Base-by-base conservation (phyloP, 2,113 vertebrate genomes). In the Hippocampus comes region DNA sequence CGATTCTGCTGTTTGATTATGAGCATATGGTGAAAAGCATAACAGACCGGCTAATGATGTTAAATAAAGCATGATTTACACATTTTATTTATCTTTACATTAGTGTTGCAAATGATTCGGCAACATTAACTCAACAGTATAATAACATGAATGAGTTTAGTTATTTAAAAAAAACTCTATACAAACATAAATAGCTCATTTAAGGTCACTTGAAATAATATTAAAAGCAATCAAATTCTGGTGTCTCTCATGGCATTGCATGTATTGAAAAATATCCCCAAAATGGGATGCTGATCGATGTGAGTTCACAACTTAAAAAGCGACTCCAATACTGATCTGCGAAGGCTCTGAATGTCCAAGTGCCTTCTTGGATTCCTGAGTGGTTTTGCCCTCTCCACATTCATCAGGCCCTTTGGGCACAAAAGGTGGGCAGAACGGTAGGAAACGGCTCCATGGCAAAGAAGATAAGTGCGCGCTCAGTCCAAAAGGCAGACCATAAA, bases 401-500 rank as follows among this genome's bases (percentile, higher is more conserved):
- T 49, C 69, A 4, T 77, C 74, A 48, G 75, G 21, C 53, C 69
- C 2, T 0, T 4, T 20, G 3, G 81, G 5, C 25, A 55, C 73
- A 18, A 53, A 73, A 23, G 83, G 86, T n/a, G 96, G 96, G 78
- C 95, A 98, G 87, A 94, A 92, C 0, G 95, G 97, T 5, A 98
- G 75, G 75, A 85, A 89, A 5, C 0, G 89, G 68, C 92, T 43
- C 89, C 94, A 96, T 56, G 92, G 79, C 41, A 73, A 82, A 0
- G 84, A 46, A 0, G 93, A 94, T 56, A 90, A 65, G 81, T 74
- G 86, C 38, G 92, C 90, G 68, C 88, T 94, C 21, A 96, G 90
- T 34, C 94, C 94, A 69, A 94, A 97, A 0, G 97, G 97, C 60
- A 99, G 90, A 72, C 89, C 71, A 53, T 99, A 99, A 77, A 98